Percentiles rank a stretch among this genome's conserved stretches.
Conservation (phyloP, 2,797 vertebrate genomes). For the Molossus molossus region DNA sequence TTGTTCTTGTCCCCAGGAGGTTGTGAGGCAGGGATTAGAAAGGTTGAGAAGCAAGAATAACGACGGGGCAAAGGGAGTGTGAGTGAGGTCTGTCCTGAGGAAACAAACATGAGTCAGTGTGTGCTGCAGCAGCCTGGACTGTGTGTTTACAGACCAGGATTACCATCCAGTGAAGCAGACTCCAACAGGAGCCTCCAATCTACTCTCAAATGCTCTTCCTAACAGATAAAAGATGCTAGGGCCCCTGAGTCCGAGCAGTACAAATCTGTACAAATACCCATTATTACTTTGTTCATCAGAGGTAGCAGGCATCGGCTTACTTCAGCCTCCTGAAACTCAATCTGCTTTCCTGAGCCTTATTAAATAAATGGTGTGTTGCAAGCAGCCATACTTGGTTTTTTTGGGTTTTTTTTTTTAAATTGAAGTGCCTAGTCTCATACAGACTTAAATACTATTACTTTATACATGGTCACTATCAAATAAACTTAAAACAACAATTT, state of each 20-base stretch:
- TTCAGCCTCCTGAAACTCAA: neutral
- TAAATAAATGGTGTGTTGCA: neutral
- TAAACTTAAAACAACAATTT: neutral
- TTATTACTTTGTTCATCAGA: neutral
- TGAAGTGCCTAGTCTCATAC: neutral
- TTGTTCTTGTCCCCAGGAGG: neutral
- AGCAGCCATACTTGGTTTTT: neutral
- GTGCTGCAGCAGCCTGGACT: neutral
- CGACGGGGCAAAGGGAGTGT: neutral
- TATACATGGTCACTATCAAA: neutral
- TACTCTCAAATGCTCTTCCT: slow-evolving; percentile 1
- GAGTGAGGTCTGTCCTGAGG: neutral
- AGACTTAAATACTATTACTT: slow-evolving; percentile 16
- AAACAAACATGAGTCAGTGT: neutral
- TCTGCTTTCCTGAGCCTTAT: neutral
- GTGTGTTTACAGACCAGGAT: neutral
- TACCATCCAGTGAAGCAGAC: neutral
- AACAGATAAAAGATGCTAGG: neutral
- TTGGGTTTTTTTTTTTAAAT: no score
- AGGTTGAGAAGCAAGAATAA: neutral
- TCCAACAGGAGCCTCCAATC: neutral
- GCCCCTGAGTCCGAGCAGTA: neutral
- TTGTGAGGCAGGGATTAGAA: neutral
- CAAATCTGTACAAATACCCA: neutral
- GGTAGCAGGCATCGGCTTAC: neutral